These are phyloP conservation scores for Tiliacea aurago DNA, from an alignment of 2,888 invertebrate genomes.

Conservation along the genomic window DNA sequence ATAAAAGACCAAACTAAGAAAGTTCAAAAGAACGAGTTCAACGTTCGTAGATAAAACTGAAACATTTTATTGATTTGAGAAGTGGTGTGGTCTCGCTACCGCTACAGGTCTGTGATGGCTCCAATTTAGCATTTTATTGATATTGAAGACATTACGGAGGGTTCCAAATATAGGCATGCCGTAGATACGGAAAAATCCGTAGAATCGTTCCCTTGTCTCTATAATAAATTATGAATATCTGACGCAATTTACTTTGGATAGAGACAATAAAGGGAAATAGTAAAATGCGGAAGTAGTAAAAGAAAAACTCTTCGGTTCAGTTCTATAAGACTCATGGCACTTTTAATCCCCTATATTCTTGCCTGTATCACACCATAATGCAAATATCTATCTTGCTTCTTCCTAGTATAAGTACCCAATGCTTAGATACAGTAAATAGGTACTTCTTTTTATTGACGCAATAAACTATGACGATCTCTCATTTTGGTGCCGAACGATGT, in stretches of 20 bases:
- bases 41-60: conserved; percentile 11
- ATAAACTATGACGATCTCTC: not conserved
- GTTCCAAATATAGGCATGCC: conserved; percentile 38
- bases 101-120: conserved; percentile 27
- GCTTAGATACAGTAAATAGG: too few relatives aligned
- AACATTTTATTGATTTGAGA: conserved; percentile 11
- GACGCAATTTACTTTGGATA: conserved; percentile 30
- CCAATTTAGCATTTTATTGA: conserved; percentile 53
- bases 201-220: conserved; percentile 27
- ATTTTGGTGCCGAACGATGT: not conserved
- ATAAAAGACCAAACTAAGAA: conserved; percentile 19
- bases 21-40: conserved; percentile 39
- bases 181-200: conserved; percentile 7
- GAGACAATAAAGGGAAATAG: conserved; percentile 18
- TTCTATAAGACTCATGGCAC: not conserved
- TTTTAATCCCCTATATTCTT: not conserved
- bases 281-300: conserved; percentile 9
- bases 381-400: too few relatives aligned
- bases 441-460: conserved; percentile 1
- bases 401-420: not conserved
- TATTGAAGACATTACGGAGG: conserved; percentile 36
- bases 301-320: not conserved
- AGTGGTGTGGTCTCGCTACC: conserved; percentile 8
- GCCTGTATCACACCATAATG: not conserved
- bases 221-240: conserved; percentile 47